Evolutionary conservation across 2,888 invertebrate genomes (phyloP), one percentile per base, ranked within the genome.

Genomic region (Hartigia nigra): DNA sequence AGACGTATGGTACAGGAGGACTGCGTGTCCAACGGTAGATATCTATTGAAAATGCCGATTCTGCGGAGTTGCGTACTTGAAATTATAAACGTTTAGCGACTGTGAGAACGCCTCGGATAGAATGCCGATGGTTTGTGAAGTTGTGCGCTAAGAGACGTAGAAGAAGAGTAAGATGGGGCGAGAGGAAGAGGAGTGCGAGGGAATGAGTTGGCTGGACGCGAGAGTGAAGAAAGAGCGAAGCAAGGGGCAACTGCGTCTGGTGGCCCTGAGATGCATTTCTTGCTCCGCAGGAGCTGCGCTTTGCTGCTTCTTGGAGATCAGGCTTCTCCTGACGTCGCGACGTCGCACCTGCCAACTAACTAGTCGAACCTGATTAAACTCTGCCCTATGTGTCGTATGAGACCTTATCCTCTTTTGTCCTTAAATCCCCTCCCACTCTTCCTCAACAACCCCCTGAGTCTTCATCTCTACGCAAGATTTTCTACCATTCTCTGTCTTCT

Each of bases 281-380:
- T 88, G 87, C 83, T 81, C 78, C 75, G 81, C 77, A 77, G 78
- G 79, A 70, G 80, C 81, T 81, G 79, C 78, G 79, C 79, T 39
- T 39, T 39, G 39, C 39, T 39, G 14, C 39, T 87, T 86, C 86
- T 85, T 74, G 85, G 86, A 87, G 81, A 80, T 82, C 77, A 81
- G 79, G 37, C 78, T 76, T 85, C 75, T 82, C 78, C 82, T 81
- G 81, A 36, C 79, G 79, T 79, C 80, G 79, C 81, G 78, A 82
- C 77, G 77, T 90, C 90, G 91, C 91, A 91, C 91, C 90, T 91
- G 91, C 88, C 88, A 86, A 88, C 89, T 89, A 90, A 90, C 90
- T 90, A 90, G 91, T 91, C 89, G 90, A 91, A 91, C 91, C 91
- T 90, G 91, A 91, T 90, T 91, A 91, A 91, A 90, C 88, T 89